Percentiles rank a stretch among this genome's conserved stretches.
phyloP scores from a whole-genome alignment of 2,797 vertebrate genomes.

The Coccyzus lansbergi region DNA sequence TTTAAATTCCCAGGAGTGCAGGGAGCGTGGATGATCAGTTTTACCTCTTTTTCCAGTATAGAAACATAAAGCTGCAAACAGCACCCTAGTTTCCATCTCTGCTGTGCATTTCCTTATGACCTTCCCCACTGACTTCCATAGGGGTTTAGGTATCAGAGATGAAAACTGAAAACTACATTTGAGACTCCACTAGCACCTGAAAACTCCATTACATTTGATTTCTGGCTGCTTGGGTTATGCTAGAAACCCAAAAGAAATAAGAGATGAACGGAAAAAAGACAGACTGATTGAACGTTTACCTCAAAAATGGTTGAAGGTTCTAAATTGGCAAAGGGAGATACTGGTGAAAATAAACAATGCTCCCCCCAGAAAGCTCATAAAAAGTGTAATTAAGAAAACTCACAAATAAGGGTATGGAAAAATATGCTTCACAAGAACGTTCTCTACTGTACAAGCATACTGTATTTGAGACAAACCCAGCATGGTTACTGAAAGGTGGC shows the following conservation, averaged over 20 bases:
- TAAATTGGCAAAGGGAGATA: neutral
- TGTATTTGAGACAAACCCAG: neutral
- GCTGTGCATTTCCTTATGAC: neutral
- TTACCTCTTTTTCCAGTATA: neutral
- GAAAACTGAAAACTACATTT: neutral
- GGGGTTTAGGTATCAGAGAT: neutral
- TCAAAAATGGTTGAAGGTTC: neutral
- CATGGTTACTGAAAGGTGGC: rapidly evolving
- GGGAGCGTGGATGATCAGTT: neutral
- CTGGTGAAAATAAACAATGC: neutral
- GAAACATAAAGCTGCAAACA: neutral
- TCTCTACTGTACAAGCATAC: neutral
- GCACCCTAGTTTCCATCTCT: neutral
- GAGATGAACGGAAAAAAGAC: neutral
- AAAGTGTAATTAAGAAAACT: neutral
- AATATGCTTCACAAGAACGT: neutral
- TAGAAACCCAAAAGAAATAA: neutral
- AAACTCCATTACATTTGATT: too few species aligned
- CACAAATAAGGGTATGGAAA: neutral
- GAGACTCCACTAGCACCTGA: neutral
- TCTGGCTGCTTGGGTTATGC: neutral
- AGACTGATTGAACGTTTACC: neutral
- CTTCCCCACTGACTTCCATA: neutral
- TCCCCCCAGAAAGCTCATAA: neutral
- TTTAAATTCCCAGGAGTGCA: neutral